A percentile compares a stretch with the other conserved stretches of the same genome.
These are phyloP conservation scores for Galeopterus variegatus DNA, from an alignment of 2,113 vertebrate species.

Conservation along the genomic window DNA sequence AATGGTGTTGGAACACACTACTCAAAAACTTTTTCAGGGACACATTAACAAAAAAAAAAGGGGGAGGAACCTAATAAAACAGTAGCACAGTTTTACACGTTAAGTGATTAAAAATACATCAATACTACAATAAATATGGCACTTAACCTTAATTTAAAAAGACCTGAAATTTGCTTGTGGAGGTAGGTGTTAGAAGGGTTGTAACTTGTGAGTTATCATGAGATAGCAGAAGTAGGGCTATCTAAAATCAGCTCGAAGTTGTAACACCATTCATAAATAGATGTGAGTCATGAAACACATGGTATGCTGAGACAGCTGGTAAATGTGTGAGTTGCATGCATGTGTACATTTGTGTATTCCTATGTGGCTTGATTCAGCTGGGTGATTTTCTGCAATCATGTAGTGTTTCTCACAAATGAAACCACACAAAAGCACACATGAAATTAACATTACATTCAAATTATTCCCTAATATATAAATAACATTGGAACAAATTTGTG, in stretches of 20 bases:
- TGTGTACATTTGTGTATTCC: not conserved
- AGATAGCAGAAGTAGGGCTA: not conserved
- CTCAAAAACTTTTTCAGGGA: slow-evolving; percentile 8
- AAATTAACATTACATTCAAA: not conserved
- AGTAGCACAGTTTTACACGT: not conserved
- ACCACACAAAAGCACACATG: not conserved
- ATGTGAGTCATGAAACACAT: not conserved
- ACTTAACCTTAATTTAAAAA: not conserved
- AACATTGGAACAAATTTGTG: not conserved
- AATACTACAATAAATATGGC: not conserved
- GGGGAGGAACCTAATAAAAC: not conserved
- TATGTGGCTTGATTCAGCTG: not conserved
- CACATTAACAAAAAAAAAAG: not conserved
- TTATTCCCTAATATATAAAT: not conserved
- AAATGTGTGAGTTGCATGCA: not conserved
- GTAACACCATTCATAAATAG: not conserved
- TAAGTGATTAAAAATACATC: slow-evolving; percentile 9
- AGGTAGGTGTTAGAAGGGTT: not conserved
- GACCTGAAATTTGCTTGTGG: not conserved
- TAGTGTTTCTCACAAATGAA: not conserved
- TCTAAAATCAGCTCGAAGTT: not conserved
- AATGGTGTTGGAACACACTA: not conserved
- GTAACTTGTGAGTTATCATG: not conserved
- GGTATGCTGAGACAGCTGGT: not conserved
- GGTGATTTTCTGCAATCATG: not conserved